phyloP scores from a whole-genome alignment of 1,140 invertebrate genomes.

The Helicoverpa zea region DNA sequence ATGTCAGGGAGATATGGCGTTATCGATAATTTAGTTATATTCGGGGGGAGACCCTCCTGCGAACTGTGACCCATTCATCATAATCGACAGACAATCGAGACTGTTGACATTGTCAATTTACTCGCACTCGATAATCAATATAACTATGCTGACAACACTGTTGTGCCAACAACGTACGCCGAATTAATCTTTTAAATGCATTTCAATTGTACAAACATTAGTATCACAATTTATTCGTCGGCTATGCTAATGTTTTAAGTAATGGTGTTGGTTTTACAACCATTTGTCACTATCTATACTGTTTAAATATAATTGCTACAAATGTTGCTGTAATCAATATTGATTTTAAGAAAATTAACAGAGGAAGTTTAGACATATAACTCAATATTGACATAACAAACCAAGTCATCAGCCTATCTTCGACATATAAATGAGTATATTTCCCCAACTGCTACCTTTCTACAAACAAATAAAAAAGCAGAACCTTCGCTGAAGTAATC shows the following conservation, averaged over 20 bases:
- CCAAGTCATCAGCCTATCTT: background rate
- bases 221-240: background rate
- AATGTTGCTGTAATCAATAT: background rate
- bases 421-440: background rate
- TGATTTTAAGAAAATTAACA: background rate
- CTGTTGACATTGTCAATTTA: slow-evolving; percentile 4
- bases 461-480: slow-evolving; percentile 4
- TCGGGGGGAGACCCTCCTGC: background rate
- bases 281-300: background rate
- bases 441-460: background rate
- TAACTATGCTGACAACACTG: background rate
- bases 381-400: background rate
- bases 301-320: background rate
- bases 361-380: background rate
- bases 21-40: background rate
- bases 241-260: background rate
- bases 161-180: background rate
- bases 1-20: background rate
- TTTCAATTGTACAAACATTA: slow-evolving; percentile 2
- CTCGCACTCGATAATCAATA: background rate
- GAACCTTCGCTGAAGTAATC: background rate
- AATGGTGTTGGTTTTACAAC: background rate
- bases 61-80: slow-evolving; percentile 1
- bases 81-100: background rate
- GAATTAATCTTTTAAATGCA: background rate